Evolutionary conservation across 2,888 invertebrate species (phyloP).

Genomic region (Neoaliturus tenellus): DNA sequence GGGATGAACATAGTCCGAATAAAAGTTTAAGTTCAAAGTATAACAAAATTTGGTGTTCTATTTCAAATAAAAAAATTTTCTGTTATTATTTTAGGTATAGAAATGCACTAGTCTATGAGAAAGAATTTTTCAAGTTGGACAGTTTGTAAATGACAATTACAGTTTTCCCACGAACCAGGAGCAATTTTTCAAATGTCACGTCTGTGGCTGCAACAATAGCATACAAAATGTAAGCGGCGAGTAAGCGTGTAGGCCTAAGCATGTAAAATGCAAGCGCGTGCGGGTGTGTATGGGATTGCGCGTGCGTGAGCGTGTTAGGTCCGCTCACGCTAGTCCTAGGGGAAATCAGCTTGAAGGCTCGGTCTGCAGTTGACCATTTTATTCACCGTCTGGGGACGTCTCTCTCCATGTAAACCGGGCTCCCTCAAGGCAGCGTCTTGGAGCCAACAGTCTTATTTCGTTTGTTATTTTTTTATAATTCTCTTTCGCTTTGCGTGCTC

Average conservation of each 20-base stretch:
- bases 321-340: conserved; percentile 5
- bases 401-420: conserved; percentile 14
- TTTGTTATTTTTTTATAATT: conserved; percentile 23
- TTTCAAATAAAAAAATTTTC: no score
- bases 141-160: no score
- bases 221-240: neutral
- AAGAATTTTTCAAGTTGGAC: no score
- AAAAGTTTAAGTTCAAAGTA: no score
- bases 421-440: neutral
- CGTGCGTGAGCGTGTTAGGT: neutral
- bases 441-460: conserved; percentile 17
- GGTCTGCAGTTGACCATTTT: conserved; percentile 46
- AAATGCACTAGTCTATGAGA: no score
- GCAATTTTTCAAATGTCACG: no score
- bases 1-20: no score
- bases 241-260: neutral
- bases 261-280: conserved; percentile 12
- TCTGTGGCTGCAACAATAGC: neutral
- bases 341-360: conserved; percentile 28
- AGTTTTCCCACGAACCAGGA: no score
- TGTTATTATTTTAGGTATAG: no score
- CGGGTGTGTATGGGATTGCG: neutral
- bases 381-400: conserved; percentile 26
- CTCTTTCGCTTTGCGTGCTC: conserved; percentile 6
- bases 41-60: no score